These are phyloP conservation scores for Hippoglossus hippoglossus DNA, from an alignment of 2,797 vertebrate genomes.

Conservation along the genomic window DNA sequence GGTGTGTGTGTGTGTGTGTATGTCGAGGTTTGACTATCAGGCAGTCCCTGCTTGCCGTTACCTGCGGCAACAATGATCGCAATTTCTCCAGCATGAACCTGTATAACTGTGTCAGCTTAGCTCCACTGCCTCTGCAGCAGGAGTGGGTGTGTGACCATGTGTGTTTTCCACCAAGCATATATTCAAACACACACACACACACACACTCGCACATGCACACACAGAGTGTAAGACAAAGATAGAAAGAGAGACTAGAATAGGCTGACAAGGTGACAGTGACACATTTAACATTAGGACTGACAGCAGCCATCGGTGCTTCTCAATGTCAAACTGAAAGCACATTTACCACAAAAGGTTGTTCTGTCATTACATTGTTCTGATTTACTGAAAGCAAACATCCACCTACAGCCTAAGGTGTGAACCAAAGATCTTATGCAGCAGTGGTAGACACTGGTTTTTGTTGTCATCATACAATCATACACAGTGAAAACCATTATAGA, in stretches of 20 bases:
- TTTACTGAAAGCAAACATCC: neutral
- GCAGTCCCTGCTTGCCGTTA: slow-evolving; percentile 37
- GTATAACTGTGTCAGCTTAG: slow-evolving; percentile 69
- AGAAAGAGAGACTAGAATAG: slow-evolving; percentile 47
- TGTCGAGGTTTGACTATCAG: slow-evolving; percentile 22
- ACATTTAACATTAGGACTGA: slow-evolving; percentile 58
- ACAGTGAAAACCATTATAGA: neutral
- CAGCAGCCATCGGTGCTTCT: slow-evolving; percentile 39
- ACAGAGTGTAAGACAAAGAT: slow-evolving; percentile 19
- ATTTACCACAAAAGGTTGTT: slow-evolving; percentile 16
- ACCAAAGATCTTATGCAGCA: neutral
- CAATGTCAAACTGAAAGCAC: slow-evolving; percentile 39
- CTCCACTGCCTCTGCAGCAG: slow-evolving; percentile 44
- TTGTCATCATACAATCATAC: neutral
- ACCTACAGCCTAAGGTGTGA: neutral
- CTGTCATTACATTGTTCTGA: slow-evolving; percentile 22
- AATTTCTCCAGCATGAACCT: slow-evolving; percentile 63
- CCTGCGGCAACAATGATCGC: slow-evolving; percentile 54
- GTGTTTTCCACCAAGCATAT: too few species aligned
- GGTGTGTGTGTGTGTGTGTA: slow-evolving; percentile 18
- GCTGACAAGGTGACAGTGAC: slow-evolving; percentile 63
- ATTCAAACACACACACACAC: neutral
- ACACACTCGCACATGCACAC: slow-evolving; percentile 3
- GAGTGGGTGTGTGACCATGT: slow-evolving; percentile 31
- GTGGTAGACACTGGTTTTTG: neutral